phyloP scores from a whole-genome alignment of 1,140 invertebrate genomes.

The Limonius californicus region DNA sequence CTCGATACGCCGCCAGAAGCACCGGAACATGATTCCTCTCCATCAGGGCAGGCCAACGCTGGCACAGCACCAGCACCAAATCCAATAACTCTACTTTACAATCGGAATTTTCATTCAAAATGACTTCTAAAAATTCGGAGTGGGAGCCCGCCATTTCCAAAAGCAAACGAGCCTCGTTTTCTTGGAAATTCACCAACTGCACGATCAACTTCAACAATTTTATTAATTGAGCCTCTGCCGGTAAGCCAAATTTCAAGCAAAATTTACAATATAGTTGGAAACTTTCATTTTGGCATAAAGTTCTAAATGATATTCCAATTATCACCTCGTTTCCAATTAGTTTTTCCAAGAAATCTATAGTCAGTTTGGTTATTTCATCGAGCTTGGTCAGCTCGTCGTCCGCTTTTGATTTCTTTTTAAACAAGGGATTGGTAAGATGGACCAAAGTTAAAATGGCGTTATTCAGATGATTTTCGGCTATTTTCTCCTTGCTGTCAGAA shows the following conservation, averaged over 20 bases:
- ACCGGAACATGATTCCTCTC: slow-evolving; percentile 62
- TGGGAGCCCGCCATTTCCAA: slow-evolving; percentile 73
- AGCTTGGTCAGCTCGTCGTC: slow-evolving; percentile 42
- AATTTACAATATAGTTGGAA: slow-evolving; percentile 65
- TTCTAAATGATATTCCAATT: slow-evolving; percentile 45
- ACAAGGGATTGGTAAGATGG: slow-evolving; percentile 45
- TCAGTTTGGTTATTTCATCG: slow-evolving; percentile 45
- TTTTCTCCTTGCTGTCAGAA: slow-evolving; percentile 19
- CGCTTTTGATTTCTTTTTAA: slow-evolving; percentile 40
- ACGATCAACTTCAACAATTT: slow-evolving; percentile 55
- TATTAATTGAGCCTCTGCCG: slow-evolving; percentile 51
- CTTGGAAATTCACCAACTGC: slow-evolving; percentile 44
- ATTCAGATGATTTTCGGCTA: slow-evolving; percentile 17
- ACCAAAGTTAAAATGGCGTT: slow-evolving; percentile 39
- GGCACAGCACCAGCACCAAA: slow-evolving; percentile 57
- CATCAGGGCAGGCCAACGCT: slow-evolving; percentile 59
- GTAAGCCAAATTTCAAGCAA: slow-evolving; percentile 61
- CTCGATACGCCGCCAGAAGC: slow-evolving; percentile 68
- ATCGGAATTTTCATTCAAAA: slow-evolving; percentile 51
- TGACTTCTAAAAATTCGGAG: slow-evolving; percentile 67
- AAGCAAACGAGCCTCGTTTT: slow-evolving; percentile 54
- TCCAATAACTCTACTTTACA: slow-evolving; percentile 58
- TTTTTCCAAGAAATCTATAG: slow-evolving; percentile 42
- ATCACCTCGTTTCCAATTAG: slow-evolving; percentile 10
- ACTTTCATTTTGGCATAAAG: slow-evolving; percentile 52